Base-by-base conservation (phyloP, 2,888 invertebrate genomes). In the Lysandra bellargus region DNA sequence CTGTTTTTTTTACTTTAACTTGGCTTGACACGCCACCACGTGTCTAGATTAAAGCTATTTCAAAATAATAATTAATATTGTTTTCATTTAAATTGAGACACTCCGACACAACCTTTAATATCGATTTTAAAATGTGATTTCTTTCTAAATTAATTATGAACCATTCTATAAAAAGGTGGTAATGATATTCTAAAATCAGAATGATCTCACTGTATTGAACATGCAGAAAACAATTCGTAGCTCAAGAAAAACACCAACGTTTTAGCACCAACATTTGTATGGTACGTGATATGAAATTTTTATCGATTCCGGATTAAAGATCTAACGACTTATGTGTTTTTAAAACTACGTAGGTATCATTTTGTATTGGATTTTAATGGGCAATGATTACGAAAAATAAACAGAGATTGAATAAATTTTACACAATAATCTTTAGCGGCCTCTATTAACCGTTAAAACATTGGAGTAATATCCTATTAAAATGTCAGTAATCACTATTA, bases 261-360 rank as follows among this genome's bases (percentile, higher is more conserved):
- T 17, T 76, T 1, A 30, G 12, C 30, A 75, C 12, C 17, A 57
- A 4, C 2, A 23, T 73, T n/a, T 74, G 23, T 74, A 23, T 6
- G 57, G 53, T 53, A 76, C 76, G 76, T 76, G 76, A 76, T 57
- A 44, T 23, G 74, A 44, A 77, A 57, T 37, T 37, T 78, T 78
- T 53, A 78, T 78, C 23, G 75, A 37, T 78, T 78, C 60, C 5
- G 30, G 75, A 14, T 33, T 69, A 33, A 37, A 33, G 37, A 37
- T 69, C 69, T 33, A 30, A 30, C 23, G 64, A 69, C 33, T 37
- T 69, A 69, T 37, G 33, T 37, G 37, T 69, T 69, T 69, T 69
- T 69, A 69, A 37, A 14, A 69, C 14, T 30, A 64, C 64, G 30
- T 1, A 64, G 30, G 30, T 1, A 9, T 2, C 23, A 3, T 69